These are phyloP conservation scores for Uloborus plumipes DNA, from an alignment of 2,888 invertebrate genomes.

Conservation along the genomic window DNA sequence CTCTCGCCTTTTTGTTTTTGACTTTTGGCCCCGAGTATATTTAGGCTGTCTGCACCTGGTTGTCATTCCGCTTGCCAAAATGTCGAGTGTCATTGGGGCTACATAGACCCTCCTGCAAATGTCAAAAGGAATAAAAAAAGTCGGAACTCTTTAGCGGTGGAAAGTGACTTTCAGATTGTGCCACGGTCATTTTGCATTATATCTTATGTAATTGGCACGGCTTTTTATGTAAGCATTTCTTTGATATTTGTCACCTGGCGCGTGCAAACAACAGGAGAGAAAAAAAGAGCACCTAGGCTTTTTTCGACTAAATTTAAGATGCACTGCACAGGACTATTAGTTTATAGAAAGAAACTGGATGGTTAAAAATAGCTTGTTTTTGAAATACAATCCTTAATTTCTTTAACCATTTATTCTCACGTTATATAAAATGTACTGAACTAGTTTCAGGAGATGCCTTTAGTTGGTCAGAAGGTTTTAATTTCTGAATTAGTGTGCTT, in stretches of 20 bases:
- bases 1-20: neutral
- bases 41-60: conserved; percentile 48
- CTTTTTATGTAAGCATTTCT: conserved; percentile 19
- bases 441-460: no score
- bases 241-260: conserved; percentile 16
- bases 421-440: no score
- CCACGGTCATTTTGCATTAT: conserved; percentile 7
- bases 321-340: no score
- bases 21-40: conserved; percentile 35
- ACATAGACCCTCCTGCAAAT: conserved; percentile 23
- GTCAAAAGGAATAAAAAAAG: conserved; percentile 12
- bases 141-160: conserved; percentile 7
- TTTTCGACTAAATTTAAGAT: no score
- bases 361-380: no score
- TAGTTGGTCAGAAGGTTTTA: no score
- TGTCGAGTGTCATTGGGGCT: conserved; percentile 36
- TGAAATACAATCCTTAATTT: no score
- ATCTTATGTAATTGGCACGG: conserved; percentile 26
- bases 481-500: no score
- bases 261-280: no score
- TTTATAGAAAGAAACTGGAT: no score
- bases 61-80: conserved; percentile 43
- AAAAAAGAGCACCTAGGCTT: no score
- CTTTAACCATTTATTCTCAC: no score
- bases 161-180: conserved; percentile 1